Percentiles rank a stretch among this genome's conserved stretches.
Evolutionary conservation across 1,140 invertebrate species (phyloP).

Genomic region (Apis florea): DNA sequence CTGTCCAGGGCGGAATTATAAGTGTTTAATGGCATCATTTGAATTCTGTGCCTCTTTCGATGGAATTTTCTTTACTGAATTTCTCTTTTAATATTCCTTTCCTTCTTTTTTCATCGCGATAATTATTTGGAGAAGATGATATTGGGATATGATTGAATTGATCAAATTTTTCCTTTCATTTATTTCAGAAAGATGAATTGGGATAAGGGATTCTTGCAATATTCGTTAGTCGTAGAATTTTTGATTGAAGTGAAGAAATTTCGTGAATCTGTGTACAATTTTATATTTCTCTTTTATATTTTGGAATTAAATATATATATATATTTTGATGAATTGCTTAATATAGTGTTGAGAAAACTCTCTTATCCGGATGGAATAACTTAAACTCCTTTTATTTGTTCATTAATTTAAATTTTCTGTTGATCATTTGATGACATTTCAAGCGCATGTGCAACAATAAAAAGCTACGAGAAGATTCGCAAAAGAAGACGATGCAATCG

Average conservation of each 20-base stretch:
- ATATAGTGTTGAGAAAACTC: background rate
- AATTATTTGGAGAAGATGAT: background rate
- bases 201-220: background rate
- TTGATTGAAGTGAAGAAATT: too few relatives aligned
- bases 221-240: too few relatives aligned
- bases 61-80: too few relatives aligned
- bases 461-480: background rate
- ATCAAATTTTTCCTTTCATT: too few relatives aligned
- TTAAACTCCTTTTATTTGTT: background rate
- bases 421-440: background rate
- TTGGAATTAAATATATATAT: too few relatives aligned
- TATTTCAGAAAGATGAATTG: too few relatives aligned
- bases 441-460: background rate
- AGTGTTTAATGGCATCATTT: background rate
- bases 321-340: too few relatives aligned
- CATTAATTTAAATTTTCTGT: background rate
- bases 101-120: too few relatives aligned
- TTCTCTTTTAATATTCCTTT: background rate
- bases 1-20: constrained; percentile 76
- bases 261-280: too few relatives aligned
- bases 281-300: too few relatives aligned
- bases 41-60: background rate
- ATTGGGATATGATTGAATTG: too few relatives aligned
- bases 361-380: background rate
- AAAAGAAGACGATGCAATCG: background rate